Conservation (phyloP, 2,888 invertebrate genomes). For the Drosophila kanekoi region DNA sequence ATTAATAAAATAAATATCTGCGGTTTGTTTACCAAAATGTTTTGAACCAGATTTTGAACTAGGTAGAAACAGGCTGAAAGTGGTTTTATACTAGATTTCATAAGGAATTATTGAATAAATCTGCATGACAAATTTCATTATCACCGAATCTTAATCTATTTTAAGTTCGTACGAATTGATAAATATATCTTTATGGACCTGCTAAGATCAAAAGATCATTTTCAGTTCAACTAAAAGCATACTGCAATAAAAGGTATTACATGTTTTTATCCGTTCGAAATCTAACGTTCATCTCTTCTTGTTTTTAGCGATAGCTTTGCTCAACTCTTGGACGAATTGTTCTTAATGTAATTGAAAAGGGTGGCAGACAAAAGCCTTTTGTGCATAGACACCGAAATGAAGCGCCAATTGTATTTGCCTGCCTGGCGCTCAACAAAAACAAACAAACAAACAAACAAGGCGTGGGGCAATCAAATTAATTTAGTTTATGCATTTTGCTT, state of each 20-base stretch:
- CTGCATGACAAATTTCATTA: not conserved
- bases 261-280: constrained; percentile 5
- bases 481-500: constrained; percentile 58
- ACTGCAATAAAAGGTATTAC: not conserved
- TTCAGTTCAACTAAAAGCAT: no score
- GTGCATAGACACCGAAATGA: constrained; percentile 34
- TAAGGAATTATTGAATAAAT: not conserved
- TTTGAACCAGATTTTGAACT: not conserved
- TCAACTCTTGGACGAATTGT: constrained; percentile 19
- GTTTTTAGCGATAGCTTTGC: constrained; percentile 10
- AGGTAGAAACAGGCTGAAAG: not conserved
- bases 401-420: constrained; percentile 48
- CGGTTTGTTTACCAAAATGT: not conserved
- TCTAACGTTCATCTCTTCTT: constrained; percentile 7
- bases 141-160: not conserved
- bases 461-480: constrained; percentile 64
- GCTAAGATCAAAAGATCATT: no score
- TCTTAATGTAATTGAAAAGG: constrained; percentile 61
- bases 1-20: not conserved
- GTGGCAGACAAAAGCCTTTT: constrained; percentile 29
- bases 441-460: constrained; percentile 26
- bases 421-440: constrained; percentile 4
- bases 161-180: not conserved
- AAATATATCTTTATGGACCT: not conserved
- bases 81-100: not conserved